Conservation (phyloP, 53 echinoderm and acorn worm genomes). For the Paracentrotus lividus region DNA sequence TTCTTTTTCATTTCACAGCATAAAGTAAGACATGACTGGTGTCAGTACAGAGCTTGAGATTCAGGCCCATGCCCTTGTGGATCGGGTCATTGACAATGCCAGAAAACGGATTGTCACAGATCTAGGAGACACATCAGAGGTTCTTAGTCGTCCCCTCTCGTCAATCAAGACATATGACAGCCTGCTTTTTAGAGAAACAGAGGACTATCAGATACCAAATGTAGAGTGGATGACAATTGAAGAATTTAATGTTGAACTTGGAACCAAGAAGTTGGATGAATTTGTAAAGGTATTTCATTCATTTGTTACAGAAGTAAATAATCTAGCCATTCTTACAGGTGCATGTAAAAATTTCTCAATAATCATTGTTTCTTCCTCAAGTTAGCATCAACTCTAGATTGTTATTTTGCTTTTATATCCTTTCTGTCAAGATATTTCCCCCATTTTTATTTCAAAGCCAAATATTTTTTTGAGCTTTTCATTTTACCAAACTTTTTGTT, state of each 20-base stretch:
- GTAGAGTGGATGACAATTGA: slow-evolving; percentile 92
- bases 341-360: too few species aligned
- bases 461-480: too few species aligned
- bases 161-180: slow-evolving; percentile 88
- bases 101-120: slow-evolving; percentile 86
- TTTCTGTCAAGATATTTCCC: too few species aligned
- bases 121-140: slow-evolving; percentile 75
- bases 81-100: slow-evolving; percentile 93
- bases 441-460: too few species aligned
- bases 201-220: slow-evolving; percentile 87
- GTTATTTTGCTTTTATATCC: too few species aligned
- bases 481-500: too few species aligned
- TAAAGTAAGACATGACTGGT: slow-evolving; percentile 11
- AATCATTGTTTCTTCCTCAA: too few species aligned
- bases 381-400: too few species aligned
- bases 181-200: slow-evolving; percentile 85
- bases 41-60: slow-evolving; percentile 72
- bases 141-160: slow-evolving; percentile 84
- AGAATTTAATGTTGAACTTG: slow-evolving; percentile 87
- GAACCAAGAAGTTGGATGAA: slow-evolving; percentile 88
- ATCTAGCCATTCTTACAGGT: too few species aligned
- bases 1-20: neutral
- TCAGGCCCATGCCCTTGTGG: slow-evolving; percentile 92
- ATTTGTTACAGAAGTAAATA: too few species aligned
- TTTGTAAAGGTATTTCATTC: slow-evolving; percentile 87